Evolutionary conservation across 2,797 vertebrate genomes (phyloP).

Genomic region (Taeniopygia guttata): DNA sequence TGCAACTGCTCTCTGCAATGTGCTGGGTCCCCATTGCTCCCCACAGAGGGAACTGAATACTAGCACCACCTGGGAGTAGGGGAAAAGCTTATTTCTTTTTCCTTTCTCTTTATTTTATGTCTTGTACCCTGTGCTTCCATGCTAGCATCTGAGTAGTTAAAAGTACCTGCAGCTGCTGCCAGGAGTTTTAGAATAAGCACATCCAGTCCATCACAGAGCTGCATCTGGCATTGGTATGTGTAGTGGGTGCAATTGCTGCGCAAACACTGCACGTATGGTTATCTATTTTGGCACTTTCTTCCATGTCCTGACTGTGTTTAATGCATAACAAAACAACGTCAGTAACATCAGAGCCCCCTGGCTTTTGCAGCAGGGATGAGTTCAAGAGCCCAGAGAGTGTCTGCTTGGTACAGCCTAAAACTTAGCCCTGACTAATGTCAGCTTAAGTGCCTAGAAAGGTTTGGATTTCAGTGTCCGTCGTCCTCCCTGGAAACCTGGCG

Average conservation of each 20-base stretch:
- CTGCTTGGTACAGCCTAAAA: background rate
- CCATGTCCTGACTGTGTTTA: background rate
- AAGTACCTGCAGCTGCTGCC: background rate
- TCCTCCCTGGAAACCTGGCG: background rate
- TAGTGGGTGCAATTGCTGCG: fast-evolving
- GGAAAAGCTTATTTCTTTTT: background rate
- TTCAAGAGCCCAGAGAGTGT: background rate
- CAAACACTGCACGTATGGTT: fast-evolving
- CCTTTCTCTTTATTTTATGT: background rate
- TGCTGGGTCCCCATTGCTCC: background rate
- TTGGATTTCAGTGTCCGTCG: background rate
- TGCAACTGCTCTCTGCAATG: background rate
- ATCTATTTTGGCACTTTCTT: background rate
- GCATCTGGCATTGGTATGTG: background rate
- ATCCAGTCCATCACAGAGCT: background rate
- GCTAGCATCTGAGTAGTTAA: background rate
- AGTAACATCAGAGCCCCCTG: background rate
- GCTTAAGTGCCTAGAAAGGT: background rate
- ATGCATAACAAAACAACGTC: background rate
- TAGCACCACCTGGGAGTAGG: background rate
- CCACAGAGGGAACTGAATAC: background rate
- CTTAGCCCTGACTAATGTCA: background rate
- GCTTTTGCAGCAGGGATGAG: background rate
- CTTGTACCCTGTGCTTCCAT: background rate
- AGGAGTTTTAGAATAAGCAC: background rate